Evolutionary conservation across 2,888 invertebrate species (phyloP), one percentile per base, ranked within the genome.

Genomic region (Automeris io): DNA sequence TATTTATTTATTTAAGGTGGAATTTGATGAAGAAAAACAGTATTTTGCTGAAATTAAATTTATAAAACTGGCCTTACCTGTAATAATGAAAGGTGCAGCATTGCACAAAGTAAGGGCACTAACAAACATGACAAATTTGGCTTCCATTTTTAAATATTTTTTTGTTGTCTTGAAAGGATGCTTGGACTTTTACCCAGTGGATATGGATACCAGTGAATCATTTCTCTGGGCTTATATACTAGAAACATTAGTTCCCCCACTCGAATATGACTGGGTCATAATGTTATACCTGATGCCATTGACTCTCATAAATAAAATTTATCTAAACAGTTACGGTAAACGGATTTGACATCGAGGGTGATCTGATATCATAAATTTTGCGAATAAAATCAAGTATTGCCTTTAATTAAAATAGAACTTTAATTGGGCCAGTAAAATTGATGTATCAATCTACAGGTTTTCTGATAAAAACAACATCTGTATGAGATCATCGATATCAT

Each of bases 141-240:
- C 59, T 37, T 66, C 67, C 85, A 85, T 85, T 46, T 57, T 65
- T 39, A 2, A 3, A 34, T 18, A 22, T 43, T 6, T 16, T 38
- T 31, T 29, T 16, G 13, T 24, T 33, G n/a, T 51, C 66, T 22
- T 21, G 8, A 29, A 31, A 31, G 22, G 37, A 22, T 31, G 31
- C 31, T 31, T 36, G 9, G 37, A 65, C 64, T 73, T 81, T 78
- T 74, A 67, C 62, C 65, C 59, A 55, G 52, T 68, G 63, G 55
- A 55, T 65, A 69, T 76, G 75, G 71, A 71, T 78, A 63, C 53
- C 59, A 60, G 57, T 70, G 70, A 65, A 72, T 64, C 74, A 74
- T 73, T 69, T 72, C 78, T 68, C 66, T 59, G 63, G 52, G 66
- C 62, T 73, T 83, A 72, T 83, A 85, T 85, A 83, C 72, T 57